Base-by-base conservation (phyloP, 1,140 invertebrate genomes). In the Drosophila pallidifrons region DNA sequence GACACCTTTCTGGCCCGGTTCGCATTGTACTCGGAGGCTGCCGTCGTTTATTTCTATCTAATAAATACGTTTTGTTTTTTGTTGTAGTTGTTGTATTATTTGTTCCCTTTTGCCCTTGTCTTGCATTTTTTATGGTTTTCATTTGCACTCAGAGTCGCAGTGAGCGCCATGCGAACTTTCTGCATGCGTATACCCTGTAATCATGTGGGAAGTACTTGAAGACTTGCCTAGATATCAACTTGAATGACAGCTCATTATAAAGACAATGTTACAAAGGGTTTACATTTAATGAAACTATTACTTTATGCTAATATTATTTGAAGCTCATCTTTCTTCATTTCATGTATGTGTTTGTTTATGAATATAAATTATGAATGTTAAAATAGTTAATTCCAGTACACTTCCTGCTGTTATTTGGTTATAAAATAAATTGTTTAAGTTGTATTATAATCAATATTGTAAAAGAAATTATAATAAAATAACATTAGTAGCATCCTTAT, bases 121-220 rank as follows among this genome's bases (percentile, higher is more conserved):
- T 82, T 79, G 85, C 77, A 81, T 88, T 88, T 88, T 88, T 88
- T 89, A 88, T 81, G 81, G 85, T 89, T 79, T 89, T 66, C 75
- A 61, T 65, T 79, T 79, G 59, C 61, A 60, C 43, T 74, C 72
- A 59, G 20, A 66, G 61, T 41, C 66, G 59, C 47, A 46, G 67
- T 30, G 8, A 63, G 73, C 73, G 59, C 57, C 65, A 63, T 71
- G 79, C 68, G 72, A 83, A 71, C 74, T 71, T 45, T 68, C 45
- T 58, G 65, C 41, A 51, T 51, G 51, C 51, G 13, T 1, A 75
- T 69, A 74, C 71, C 64, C 65, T 68, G 46, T 46, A 61, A 13
- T n/a, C 2, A 1, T 6, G 0, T 15, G 13, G 3, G 5, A 43
- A 13, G 8, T 11, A 41, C 38, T 41, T 41, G 20, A 3, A 25